phyloP scores from a whole-genome alignment of 2,888 invertebrate genomes.

The Drosophila greeni region DNA sequence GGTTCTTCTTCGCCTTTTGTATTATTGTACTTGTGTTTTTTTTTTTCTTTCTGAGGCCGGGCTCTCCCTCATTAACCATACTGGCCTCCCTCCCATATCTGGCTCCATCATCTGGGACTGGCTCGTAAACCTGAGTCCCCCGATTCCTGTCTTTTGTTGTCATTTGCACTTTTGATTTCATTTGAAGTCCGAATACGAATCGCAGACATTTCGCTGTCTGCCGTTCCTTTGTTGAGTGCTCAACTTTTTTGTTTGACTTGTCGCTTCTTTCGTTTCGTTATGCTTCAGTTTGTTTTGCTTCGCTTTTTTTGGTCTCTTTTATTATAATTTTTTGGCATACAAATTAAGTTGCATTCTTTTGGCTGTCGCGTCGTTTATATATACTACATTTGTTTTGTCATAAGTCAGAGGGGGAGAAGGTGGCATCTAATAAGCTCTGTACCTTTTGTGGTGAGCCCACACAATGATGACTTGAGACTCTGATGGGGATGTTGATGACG shows the following conservation, averaged over 20 bases:
- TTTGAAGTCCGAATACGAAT: conserved; percentile 60
- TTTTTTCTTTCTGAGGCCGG: conserved; percentile 2
- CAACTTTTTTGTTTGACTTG: conserved; percentile 46
- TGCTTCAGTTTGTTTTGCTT: conserved; percentile 24
- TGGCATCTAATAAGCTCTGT: conserved; percentile 39
- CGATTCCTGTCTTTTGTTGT: conserved; percentile 61
- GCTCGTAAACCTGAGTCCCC: conserved; percentile 42
- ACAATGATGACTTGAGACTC: conserved; percentile 42
- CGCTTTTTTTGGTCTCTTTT: conserved; percentile 38
- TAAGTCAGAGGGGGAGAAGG: conserved; percentile 13
- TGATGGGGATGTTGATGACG: conserved; percentile 14
- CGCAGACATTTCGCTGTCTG: conserved; percentile 46
- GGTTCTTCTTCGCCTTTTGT: conserved; percentile 16
- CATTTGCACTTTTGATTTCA: conserved; percentile 74
- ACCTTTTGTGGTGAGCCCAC: conserved; percentile 55
- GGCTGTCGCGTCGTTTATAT: conserved; percentile 28
- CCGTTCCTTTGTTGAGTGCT: conserved; percentile 38
- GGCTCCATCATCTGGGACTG: conserved; percentile 11
- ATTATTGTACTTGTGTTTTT: conserved; percentile 25
- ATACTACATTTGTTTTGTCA: conserved; percentile 23
- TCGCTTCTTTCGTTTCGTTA: conserved; percentile 44
- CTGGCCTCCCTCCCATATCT: conserved; percentile 7
- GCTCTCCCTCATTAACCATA: conserved; percentile 24
- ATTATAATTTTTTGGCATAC: conserved; percentile 53
- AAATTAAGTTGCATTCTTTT: conserved; percentile 65